These are phyloP conservation scores for Mallotus villosus DNA, from an alignment of 2,797 vertebrate species.

Conservation along the genomic window DNA sequence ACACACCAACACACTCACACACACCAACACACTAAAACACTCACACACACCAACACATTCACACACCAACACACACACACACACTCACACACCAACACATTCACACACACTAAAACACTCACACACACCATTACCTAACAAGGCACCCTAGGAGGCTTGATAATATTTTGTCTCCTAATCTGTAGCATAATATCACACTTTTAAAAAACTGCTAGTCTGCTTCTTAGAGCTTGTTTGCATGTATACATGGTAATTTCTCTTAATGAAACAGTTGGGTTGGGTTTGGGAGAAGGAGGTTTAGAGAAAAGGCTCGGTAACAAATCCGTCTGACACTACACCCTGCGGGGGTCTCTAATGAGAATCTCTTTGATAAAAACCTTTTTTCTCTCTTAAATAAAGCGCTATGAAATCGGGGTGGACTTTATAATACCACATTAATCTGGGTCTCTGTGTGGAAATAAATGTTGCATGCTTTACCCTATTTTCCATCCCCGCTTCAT, in stretches of 20 bases:
- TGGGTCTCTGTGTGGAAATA: constrained; percentile 19
- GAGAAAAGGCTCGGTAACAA: constrained; percentile 15
- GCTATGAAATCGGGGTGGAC: constrained; percentile 24
- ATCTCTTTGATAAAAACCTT: constrained; percentile 40
- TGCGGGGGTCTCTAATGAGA: constrained; percentile 31
- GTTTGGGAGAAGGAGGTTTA: constrained; percentile 7
- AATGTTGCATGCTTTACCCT: constrained; percentile 6
- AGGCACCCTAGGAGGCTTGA: not conserved
- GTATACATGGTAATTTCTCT: constrained; percentile 20
- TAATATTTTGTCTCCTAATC: constrained; percentile 15
- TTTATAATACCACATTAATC: constrained; percentile 34
- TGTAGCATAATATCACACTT: constrained; percentile 9
- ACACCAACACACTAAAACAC: not conserved
- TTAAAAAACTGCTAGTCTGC: constrained; percentile 8
- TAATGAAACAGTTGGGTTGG: constrained; percentile 23
- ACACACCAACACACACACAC: too few relatives aligned
- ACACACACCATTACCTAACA: constrained; percentile 11
- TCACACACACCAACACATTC: too few relatives aligned
- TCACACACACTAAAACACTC: not conserved
- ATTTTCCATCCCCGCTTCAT: not conserved
- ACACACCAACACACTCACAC: not conserved
- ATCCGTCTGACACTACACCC: constrained; percentile 12
- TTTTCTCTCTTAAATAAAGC: constrained; percentile 42
- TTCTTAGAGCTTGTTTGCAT: constrained; percentile 26
- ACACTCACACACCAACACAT: not conserved